Base-by-base conservation (phyloP, 2,888 invertebrate genomes). In the Lumbricus terrestris region DNA sequence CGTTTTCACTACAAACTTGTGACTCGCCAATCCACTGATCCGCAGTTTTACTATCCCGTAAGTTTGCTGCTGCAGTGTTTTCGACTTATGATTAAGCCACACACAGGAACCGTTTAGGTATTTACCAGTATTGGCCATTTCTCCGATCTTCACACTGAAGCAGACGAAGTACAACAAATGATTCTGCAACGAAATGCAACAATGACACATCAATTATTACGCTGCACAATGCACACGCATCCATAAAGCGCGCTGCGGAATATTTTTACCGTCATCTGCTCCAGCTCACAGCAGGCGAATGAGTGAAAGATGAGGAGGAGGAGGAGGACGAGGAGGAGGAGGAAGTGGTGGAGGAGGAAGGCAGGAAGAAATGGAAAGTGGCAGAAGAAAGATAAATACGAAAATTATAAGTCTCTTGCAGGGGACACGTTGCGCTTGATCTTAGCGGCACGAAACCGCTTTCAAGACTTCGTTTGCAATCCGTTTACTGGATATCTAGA, bases 211-310 rank as follows among this genome's bases (percentile, higher is more conserved):
- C 85, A 85, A 85, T 85, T n/a, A n/a, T n/a, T 85, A 85, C 35
- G 85, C 85, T 33, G 85, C n/a, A n/a, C n/a, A n/a, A n/a, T n/a
- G n/a, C n/a, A n/a, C 37, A 85, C 85, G 37, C 37, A 69, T 69
- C 69, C 69, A 85, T 85, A 35, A 85, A 35, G 35, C 85, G 34
- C n/a, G 35, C 34, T 34, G 33, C 83, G 20, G 85, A 85, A 34
- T n/a, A n/a, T n/a, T n/a, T n/a, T 85, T 85, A 85, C 85, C 33
- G 35, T 85, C 85, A 85, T 35, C 85, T 85, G 85, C 85, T 85
- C 85, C 85, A 34, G 16, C 37, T 18, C 85, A 37, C 85, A 85
- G n/a, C 69, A 69, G 69, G 29, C 29, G 29, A 29, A 69, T n/a
- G 29, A 69, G n/a, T 1, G 69, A 16, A 69, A 29, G 69, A 69